Evolutionary conservation across 2,113 vertebrate genomes (phyloP), one percentile per base, ranked within the genome.

Genomic region (Tautogolabrus adspersus): DNA sequence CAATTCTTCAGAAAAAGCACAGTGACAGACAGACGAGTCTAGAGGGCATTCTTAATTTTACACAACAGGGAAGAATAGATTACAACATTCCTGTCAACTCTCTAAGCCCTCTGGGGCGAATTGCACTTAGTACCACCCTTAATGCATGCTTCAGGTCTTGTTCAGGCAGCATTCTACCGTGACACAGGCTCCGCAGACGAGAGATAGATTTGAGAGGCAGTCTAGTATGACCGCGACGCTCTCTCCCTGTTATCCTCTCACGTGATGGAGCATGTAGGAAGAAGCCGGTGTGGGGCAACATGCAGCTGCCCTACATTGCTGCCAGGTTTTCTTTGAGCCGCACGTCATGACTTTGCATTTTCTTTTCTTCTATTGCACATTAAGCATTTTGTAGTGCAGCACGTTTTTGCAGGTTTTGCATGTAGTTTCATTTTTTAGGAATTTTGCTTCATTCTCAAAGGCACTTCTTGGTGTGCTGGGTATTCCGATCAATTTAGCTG

Each of bases 121-220:
- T 72, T 75, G 66, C 68, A 65, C 87, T 75, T 85, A 21, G 71
- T 78, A 70, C 52, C 67, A 79, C 47, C 67, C 75, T 65, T 72
- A 81, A 87, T 58, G 49, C 78, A 77, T 52, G 70, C 76, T 87
- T 89, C 81, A 82, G 76, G 86, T 89, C 81, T 85, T 87, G 75
- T 85, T 83, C 75, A 75, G 87, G 64, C 73, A 69, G 68, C 47
- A 51, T 79, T 81, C 66, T 22, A 37, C 59, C 71, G 52, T 40
- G 19, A 86, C 83, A 83, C 70, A 13, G 55, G 75, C 77, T 81
- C 61, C 73, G 72, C 11, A 54, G 71, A 63, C 19, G 57, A 15
- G 47, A 72, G 68, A 66, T 10, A 21, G 76, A 82, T 75, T 61
- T 52, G 76, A 83, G 66, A 38, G 46, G 66, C 76, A 61, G 77